Conservation (phyloP, 1,140 invertebrate species). For the Drosophila yakuba region DNA sequence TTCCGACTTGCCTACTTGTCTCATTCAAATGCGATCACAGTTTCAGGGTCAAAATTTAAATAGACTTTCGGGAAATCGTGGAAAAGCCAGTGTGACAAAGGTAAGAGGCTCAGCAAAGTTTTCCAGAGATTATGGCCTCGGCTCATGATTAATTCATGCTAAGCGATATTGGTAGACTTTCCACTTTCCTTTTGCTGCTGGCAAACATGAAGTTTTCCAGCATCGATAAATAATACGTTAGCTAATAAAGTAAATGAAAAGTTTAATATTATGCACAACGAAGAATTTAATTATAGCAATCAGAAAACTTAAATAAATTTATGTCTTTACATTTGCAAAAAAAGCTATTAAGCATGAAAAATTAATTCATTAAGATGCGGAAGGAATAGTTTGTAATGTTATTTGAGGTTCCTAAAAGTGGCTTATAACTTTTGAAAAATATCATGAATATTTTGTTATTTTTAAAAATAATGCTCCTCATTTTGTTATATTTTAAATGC, state of each 20-base stretch:
- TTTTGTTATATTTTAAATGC: too few relatives aligned
- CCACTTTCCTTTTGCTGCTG: background rate
- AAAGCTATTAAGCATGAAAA: too few relatives aligned
- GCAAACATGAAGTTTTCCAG: slow-evolving; percentile 1
- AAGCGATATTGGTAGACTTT: slow-evolving; percentile 16
- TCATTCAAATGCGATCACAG: slow-evolving; percentile 54
- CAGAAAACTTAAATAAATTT: too few relatives aligned
- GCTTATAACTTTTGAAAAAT: too few relatives aligned
- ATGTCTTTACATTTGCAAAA: too few relatives aligned
- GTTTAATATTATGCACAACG: too few relatives aligned
- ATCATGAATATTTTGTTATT: too few relatives aligned
- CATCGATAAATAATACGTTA: slow-evolving; percentile 19
- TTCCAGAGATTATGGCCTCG: slow-evolving; percentile 21
- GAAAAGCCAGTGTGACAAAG: slow-evolving; percentile 6
- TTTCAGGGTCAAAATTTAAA: slow-evolving; percentile 50
- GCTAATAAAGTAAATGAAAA: background rate
- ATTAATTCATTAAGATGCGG: too few relatives aligned
- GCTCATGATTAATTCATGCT: slow-evolving; percentile 41
- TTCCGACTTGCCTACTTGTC: slow-evolving; percentile 36
- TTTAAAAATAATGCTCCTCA: too few relatives aligned
- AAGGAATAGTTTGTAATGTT: too few relatives aligned
- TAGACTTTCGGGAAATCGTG: slow-evolving; percentile 1
- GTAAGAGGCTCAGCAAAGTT: slow-evolving; percentile 14
- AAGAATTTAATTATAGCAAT: too few relatives aligned
- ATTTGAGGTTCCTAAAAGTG: too few relatives aligned